phyloP scores from a whole-genome alignment of 2,797 vertebrate genomes.

The Pseudomugil tenellus region DNA sequence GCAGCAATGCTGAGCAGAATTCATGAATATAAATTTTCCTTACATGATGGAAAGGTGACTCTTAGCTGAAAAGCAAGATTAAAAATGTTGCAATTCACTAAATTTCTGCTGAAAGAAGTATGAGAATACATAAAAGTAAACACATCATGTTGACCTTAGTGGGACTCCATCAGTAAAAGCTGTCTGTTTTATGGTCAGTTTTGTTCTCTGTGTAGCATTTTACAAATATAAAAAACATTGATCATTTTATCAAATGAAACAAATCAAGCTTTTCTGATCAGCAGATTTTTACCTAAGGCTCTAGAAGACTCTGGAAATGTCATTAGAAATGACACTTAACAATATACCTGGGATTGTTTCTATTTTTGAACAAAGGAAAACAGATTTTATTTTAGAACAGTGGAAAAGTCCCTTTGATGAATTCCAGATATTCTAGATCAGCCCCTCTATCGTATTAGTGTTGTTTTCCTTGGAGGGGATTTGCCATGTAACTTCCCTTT shows the following conservation, averaged over 20 bases:
- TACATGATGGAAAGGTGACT: not conserved
- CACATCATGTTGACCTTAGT: not conserved
- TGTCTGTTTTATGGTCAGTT: not conserved
- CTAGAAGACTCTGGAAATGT: not conserved
- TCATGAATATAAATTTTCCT: not conserved
- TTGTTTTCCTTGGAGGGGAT: slow-evolving; percentile 16
- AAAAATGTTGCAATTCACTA: not conserved
- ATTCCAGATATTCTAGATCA: slow-evolving; percentile 1
- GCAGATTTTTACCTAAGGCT: not conserved
- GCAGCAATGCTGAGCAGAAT: not conserved
- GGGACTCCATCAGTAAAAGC: not conserved
- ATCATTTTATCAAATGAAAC: not conserved
- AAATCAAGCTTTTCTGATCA: not conserved
- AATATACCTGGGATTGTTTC: not conserved
- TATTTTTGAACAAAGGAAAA: not conserved
- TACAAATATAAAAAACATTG: not conserved
- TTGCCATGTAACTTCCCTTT: slow-evolving; percentile 8
- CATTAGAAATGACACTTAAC: not conserved
- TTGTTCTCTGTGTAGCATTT: not conserved
- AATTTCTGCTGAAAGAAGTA: not conserved
- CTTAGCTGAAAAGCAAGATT: not conserved
- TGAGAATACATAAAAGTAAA: not conserved
- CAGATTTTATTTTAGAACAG: not conserved
- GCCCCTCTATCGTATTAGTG: not conserved
- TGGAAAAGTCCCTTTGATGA: not conserved